Conservation (phyloP, 2,113 vertebrate species). For the Tyrannus savana region DNA sequence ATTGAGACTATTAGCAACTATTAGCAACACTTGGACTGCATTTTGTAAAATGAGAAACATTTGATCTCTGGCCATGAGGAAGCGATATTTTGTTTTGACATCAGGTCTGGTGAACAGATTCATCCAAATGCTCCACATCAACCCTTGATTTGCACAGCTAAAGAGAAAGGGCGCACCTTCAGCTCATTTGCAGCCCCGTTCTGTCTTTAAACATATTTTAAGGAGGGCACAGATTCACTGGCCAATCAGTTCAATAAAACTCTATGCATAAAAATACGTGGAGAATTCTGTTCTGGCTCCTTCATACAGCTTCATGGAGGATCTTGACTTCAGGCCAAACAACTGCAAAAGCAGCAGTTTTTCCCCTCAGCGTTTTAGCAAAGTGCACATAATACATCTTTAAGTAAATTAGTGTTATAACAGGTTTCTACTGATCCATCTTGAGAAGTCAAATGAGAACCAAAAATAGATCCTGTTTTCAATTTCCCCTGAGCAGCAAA, state of each 20-base stretch:
- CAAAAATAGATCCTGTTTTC: slow-evolving; percentile 31
- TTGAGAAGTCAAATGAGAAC: slow-evolving; percentile 36
- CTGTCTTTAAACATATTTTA: neutral
- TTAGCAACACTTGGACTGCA: neutral
- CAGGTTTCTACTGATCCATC: slow-evolving; percentile 20
- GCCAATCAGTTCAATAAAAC: neutral
- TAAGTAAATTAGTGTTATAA: slow-evolving; percentile 43
- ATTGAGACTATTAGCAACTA: neutral
- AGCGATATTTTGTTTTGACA: neutral
- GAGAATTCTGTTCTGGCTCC: neutral
- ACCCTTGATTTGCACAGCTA: neutral
- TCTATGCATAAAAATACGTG: neutral
- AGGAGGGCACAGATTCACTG: neutral
- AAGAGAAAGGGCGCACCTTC: neutral
- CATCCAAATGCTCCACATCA: neutral
- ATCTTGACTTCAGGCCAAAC: neutral
- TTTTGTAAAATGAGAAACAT: slow-evolving; percentile 10
- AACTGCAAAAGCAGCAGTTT: neutral
- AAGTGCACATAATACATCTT: neutral
- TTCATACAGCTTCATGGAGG: neutral
- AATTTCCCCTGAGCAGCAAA: slow-evolving; percentile 19
- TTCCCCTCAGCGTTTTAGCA: neutral
- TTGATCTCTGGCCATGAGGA: neutral
- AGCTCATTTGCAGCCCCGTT: neutral
- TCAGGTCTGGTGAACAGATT: neutral